These are phyloP conservation scores for Peromyscus maniculatus DNA, from an alignment of 2,113 vertebrate genomes.

Conservation along the genomic window DNA sequence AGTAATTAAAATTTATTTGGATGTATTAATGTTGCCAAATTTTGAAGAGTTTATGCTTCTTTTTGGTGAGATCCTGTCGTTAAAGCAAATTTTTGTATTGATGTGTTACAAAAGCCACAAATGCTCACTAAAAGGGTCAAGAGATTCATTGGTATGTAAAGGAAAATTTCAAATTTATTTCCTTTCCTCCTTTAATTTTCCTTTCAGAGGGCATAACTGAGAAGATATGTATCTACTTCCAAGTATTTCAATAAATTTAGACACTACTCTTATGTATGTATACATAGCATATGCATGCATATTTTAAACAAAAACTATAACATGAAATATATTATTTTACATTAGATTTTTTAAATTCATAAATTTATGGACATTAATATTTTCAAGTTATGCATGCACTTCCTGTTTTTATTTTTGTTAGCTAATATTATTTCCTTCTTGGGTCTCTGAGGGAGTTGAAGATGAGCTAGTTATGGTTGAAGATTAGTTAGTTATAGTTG, in stretches of 20 bases:
- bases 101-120: not conserved
- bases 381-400: not conserved
- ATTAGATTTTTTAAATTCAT: not conserved
- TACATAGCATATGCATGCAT: not conserved
- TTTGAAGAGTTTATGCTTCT: not conserved
- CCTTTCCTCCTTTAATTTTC: not conserved
- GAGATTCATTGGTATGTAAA: not conserved
- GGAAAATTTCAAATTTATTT: not conserved
- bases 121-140: not conserved
- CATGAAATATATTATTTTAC: not conserved
- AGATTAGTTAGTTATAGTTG: no score
- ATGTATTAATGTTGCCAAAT: not conserved
- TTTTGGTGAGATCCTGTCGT: not conserved
- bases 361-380: not conserved
- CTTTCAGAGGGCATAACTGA: not conserved
- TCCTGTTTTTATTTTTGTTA: no score
- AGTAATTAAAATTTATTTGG: conserved; percentile 8
- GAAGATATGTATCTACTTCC: not conserved
- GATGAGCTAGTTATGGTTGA: no score
- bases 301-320: not conserved
- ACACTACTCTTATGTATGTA: not conserved
- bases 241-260: not conserved
- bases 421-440: no score
- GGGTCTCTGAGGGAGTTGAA: no score
- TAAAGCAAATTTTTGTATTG: not conserved